Percentiles rank a stretch among this genome's conserved stretches.
These are phyloP conservation scores for Thunnus thynnus DNA, from an alignment of 2,113 vertebrate genomes.

Conservation along the genomic window DNA sequence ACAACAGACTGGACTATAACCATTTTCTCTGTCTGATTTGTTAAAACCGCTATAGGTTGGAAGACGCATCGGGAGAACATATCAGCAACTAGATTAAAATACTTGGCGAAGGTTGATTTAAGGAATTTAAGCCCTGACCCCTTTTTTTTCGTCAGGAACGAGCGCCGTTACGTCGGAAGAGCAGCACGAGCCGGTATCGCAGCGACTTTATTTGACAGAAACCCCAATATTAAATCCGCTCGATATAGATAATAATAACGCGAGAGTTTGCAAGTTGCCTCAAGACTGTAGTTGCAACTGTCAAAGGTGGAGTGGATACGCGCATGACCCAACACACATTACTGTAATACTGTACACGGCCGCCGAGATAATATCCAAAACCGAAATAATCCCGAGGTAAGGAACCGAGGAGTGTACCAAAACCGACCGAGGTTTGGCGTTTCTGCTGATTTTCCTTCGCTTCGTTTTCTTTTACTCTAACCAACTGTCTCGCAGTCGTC, in stretches of 20 bases:
- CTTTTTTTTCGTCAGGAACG: conserved; percentile 72
- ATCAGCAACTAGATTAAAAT: conserved; percentile 42
- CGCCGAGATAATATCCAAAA: conserved; percentile 82
- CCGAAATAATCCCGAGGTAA: conserved; percentile 85
- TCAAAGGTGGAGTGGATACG: conserved; percentile 89
- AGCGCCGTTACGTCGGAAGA: conserved; percentile 82
- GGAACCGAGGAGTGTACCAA: conserved; percentile 73
- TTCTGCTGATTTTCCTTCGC: conserved; percentile 71
- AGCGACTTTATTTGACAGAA: conserved; percentile 73
- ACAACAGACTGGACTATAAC: conserved; percentile 4
- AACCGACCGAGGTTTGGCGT: conserved; percentile 55
- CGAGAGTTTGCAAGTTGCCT: conserved; percentile 88
- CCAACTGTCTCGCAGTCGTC: conserved; percentile 73
- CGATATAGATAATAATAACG: conserved; percentile 83
- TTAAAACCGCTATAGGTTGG: not conserved
- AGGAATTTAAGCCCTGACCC: conserved; percentile 76
- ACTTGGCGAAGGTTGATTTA: conserved; percentile 65
- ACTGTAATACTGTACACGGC: conserved; percentile 85
- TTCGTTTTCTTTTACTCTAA: conserved; percentile 77
- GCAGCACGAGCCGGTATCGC: conserved; percentile 74
- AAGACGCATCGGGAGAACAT: conserved; percentile 25
- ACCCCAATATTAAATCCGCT: conserved; percentile 64
- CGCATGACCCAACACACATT: conserved; percentile 84
- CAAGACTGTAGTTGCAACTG: conserved; percentile 86
- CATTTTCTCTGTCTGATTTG: not conserved